Evolutionary conservation across 2,888 invertebrate genomes (phyloP).

Genomic region (Chorisops tibialis): DNA sequence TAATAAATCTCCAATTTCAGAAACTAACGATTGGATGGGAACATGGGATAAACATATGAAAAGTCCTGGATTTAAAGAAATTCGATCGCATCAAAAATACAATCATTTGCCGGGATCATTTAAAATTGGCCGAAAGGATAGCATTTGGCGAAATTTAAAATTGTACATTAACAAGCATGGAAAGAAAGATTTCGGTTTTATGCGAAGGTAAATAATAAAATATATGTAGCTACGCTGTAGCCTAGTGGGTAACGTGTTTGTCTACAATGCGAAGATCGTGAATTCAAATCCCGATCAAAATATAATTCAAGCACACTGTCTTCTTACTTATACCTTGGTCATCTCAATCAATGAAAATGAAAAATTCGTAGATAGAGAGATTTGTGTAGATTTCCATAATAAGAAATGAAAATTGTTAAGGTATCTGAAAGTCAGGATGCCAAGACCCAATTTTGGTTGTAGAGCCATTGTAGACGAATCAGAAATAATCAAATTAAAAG

Average conservation of each 20-base stretch:
- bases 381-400: conserved; percentile 78
- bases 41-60: conserved; percentile 99
- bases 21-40: conserved; percentile 88
- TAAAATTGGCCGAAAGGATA: conserved; percentile 93
- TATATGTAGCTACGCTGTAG: no score
- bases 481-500: conserved; percentile 67
- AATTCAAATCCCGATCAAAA: no score
- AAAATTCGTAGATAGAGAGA: no score
- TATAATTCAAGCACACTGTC: no score
- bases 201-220: conserved; percentile 72
- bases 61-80: conserved; percentile 76
- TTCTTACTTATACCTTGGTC: no score
- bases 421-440: no score
- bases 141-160: conserved; percentile 85
- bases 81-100: conserved; percentile 89
- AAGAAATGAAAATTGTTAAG: conserved; percentile 86
- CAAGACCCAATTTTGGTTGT: conserved; percentile 86
- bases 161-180: conserved; percentile 55
- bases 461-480: conserved; percentile 56
- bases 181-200: conserved; percentile 75
- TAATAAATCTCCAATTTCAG: conserved; percentile 55
- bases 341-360: no score
- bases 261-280: no score
- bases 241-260: no score
- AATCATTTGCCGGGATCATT: conserved; percentile 98